Conservation (phyloP, 2,888 invertebrate species). For the Cartodere bifasciata region DNA sequence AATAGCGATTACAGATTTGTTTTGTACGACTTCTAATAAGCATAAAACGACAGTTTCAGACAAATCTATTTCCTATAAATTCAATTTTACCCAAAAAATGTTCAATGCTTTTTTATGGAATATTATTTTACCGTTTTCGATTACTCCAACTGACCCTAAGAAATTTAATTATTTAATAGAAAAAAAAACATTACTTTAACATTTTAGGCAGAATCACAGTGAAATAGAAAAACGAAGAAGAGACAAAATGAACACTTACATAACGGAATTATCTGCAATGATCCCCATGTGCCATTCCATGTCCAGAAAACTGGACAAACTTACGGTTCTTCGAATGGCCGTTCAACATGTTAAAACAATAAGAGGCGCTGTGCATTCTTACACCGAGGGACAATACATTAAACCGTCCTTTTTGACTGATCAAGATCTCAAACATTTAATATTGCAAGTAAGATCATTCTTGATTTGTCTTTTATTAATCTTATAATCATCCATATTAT, state of each 20-base stretch:
- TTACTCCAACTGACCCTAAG: too few species aligned
- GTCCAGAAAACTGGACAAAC: slow-evolving; percentile 85
- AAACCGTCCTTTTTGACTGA: slow-evolving; percentile 76
- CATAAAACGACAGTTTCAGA: too few species aligned
- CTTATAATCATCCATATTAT: slow-evolving; percentile 6
- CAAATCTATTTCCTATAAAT: too few species aligned
- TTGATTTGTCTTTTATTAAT: background rate
- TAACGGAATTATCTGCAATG: slow-evolving; percentile 77
- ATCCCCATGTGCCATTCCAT: slow-evolving; percentile 91
- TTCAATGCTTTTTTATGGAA: too few species aligned
- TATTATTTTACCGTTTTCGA: too few species aligned
- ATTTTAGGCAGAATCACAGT: slow-evolving; percentile 86
- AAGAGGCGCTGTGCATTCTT: slow-evolving; percentile 56
- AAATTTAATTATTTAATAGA: too few species aligned
- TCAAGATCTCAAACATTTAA: slow-evolving; percentile 73
- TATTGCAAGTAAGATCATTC: slow-evolving; percentile 51
- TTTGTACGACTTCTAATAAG: too few species aligned
- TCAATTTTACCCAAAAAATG: too few species aligned
- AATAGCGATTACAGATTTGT: too few species aligned
- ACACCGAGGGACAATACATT: slow-evolving; percentile 63
- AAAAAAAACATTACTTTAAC: too few species aligned
- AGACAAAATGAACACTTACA: slow-evolving; percentile 95
- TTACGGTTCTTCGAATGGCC: slow-evolving; percentile 83
- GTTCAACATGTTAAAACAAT: slow-evolving; percentile 82
- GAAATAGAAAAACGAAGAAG: slow-evolving; percentile 90